phyloP scores from a whole-genome alignment of 1,140 invertebrate species.

The Musca domestica region DNA sequence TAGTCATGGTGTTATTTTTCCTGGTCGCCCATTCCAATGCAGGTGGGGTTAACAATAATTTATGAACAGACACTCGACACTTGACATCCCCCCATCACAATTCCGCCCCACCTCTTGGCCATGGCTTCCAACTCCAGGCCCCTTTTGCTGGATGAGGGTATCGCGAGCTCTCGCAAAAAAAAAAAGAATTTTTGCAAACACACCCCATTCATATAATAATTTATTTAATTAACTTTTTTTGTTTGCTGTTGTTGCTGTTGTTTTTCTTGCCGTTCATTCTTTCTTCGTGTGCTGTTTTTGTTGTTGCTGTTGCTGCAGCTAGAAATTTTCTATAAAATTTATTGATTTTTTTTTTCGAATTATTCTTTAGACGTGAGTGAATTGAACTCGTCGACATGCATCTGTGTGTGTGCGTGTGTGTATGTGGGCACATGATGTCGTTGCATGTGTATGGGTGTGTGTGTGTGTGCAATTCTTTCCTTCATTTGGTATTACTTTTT shows the following conservation, averaged over 20 bases:
- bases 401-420: background rate
- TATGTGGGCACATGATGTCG: background rate
- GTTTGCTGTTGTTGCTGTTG: slow-evolving; percentile 30
- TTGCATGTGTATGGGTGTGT: slow-evolving; percentile 8
- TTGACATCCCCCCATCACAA: too few species aligned
- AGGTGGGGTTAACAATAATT: background rate
- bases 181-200: background rate
- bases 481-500: slow-evolving; percentile 16
- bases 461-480: slow-evolving; percentile 14
- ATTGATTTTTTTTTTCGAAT: slow-evolving; percentile 19
- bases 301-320: background rate
- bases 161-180: too few species aligned
- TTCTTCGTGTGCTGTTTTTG: slow-evolving; percentile 19
- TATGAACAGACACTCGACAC: background rate
- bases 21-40: background rate
- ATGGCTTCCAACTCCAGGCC: too few species aligned
- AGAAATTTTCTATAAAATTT: slow-evolving; percentile 22
- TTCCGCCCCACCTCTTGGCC: too few species aligned
- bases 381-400: too few species aligned
- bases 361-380: background rate
- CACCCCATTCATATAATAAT: slow-evolving; percentile 35
- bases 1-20: slow-evolving; percentile 10
- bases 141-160: too few species aligned
- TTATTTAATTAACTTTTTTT: slow-evolving; percentile 53
- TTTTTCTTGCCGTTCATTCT: background rate